Base-by-base conservation (phyloP, 2,888 invertebrate genomes). In the Lamellibrachia columna region DNA sequence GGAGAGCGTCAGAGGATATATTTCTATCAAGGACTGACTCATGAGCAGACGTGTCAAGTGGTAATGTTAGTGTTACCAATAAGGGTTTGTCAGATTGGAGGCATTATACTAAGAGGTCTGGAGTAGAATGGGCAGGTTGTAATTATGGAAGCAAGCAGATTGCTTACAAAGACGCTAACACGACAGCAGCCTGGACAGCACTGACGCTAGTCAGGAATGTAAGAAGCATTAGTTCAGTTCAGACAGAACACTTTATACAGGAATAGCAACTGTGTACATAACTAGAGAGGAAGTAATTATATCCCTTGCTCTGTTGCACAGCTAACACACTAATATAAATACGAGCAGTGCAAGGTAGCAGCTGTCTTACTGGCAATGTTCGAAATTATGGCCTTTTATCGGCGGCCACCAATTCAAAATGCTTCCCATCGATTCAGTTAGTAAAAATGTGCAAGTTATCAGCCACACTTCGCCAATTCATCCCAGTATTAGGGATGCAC, bases 181-280 rank as follows among this genome's bases (percentile, higher is more conserved):
- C 1, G 75, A 22, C 75, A 75, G 75, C 22, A 6, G 22, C 40
- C 15, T 75, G 75, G 75, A 75, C 75, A 75, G 75, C 15, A 15
- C 75, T 75, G 75, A 22, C 4, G 75, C n/a, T n/a, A 75, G 75
- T 6, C 15, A 15, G 75, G 75, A 75, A 75, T 75, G 75, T 75
- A 75, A 75, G 22, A 75, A 6, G 22, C 75, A 75, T 15, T 75
- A 75, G 75, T 75, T 75, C 2, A 75, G 75, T 75, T 75, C 75
- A 75, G 22, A 75, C 6, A 75, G 75, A 75, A 75, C 15, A 75
- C 75, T 75, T 75, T 22, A 75, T 75, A 75, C 75, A 75, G 75
- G 75, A 75, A 75, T 75, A 75, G 75, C 75, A 6, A 75, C 75
- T 75, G 75, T 75, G 75, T 75, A 75, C 75, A 75, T 75, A 75